phyloP scores from a whole-genome alignment of 2,797 vertebrate genomes.

The Rhinella marina region DNA sequence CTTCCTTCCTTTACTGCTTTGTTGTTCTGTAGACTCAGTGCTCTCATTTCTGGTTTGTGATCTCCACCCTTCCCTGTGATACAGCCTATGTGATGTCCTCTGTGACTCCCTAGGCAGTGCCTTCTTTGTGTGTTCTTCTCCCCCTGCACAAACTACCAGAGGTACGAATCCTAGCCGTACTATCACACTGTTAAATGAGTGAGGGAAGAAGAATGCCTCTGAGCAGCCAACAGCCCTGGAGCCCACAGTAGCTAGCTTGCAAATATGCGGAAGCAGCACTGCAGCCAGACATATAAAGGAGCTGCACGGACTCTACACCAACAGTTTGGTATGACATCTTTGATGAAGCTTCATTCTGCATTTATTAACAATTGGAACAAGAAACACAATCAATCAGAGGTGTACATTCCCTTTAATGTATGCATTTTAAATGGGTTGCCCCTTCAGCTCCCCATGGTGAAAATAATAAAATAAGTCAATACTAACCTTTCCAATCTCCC shows the following conservation, averaged over 20 bases:
- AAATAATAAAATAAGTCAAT: too few species aligned
- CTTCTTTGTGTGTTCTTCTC: background rate
- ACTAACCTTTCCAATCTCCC: too few species aligned
- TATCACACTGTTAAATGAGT: background rate
- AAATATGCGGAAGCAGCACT: background rate
- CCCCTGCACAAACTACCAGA: background rate
- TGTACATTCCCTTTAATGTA: background rate
- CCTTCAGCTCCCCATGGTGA: too few species aligned
- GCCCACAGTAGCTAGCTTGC: background rate
- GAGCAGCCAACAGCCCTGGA: background rate
- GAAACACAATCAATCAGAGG: background rate
- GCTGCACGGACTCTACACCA: background rate
- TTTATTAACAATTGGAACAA: background rate
- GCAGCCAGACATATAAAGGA: background rate
- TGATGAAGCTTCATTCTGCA: background rate
- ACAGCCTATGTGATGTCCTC: background rate
- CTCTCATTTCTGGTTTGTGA: background rate
- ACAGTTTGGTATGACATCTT: background rate
- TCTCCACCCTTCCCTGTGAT: background rate
- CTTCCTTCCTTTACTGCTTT: background rate
- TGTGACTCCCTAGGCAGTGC: background rate
- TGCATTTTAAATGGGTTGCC: too few species aligned
- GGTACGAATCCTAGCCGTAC: background rate
- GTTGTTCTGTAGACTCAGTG: background rate
- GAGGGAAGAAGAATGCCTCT: background rate